phyloP scores from a whole-genome alignment of 2,113 vertebrate genomes.

The Aphelocoma coerulescens region DNA sequence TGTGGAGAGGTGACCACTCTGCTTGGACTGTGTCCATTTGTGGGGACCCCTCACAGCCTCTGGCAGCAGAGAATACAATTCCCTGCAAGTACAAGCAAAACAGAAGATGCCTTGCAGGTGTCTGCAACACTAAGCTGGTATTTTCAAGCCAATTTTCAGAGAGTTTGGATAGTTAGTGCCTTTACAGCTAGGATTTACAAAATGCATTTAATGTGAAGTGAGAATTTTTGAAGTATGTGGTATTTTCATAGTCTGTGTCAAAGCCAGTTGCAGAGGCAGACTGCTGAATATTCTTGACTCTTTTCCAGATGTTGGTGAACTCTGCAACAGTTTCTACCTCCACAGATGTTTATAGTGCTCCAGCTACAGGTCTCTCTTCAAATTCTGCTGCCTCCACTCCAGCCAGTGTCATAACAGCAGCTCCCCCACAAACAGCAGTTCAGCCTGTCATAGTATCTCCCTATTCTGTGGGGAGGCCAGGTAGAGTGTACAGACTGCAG shows the following conservation, averaged over 20 bases:
- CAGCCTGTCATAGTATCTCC: slow-evolving; percentile 72
- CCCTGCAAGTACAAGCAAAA: background rate
- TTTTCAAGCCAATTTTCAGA: background rate
- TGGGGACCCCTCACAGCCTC: background rate
- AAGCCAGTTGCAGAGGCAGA: background rate
- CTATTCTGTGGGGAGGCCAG: slow-evolving; percentile 69
- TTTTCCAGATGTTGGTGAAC: slow-evolving; percentile 80
- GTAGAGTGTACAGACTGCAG: slow-evolving; percentile 46
- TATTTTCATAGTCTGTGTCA: background rate
- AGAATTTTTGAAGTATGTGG: background rate
- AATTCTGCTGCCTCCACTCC: slow-evolving; percentile 72
- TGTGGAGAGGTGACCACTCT: background rate
- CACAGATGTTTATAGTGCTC: slow-evolving; percentile 70
- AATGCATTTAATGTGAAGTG: background rate
- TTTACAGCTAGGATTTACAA: background rate
- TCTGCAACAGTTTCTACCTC: slow-evolving; percentile 75
- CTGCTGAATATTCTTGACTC: background rate
- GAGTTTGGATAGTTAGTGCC: background rate
- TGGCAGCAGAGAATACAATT: background rate
- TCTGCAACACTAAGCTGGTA: background rate
- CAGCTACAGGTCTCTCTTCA: slow-evolving; percentile 75
- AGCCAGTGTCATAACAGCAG: slow-evolving; percentile 64
- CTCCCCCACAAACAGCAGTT: slow-evolving; percentile 65
- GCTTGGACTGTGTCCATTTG: background rate
- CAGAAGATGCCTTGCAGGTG: background rate